Conservation (phyloP, 2,113 vertebrate species). For the Progne subis region DNA sequence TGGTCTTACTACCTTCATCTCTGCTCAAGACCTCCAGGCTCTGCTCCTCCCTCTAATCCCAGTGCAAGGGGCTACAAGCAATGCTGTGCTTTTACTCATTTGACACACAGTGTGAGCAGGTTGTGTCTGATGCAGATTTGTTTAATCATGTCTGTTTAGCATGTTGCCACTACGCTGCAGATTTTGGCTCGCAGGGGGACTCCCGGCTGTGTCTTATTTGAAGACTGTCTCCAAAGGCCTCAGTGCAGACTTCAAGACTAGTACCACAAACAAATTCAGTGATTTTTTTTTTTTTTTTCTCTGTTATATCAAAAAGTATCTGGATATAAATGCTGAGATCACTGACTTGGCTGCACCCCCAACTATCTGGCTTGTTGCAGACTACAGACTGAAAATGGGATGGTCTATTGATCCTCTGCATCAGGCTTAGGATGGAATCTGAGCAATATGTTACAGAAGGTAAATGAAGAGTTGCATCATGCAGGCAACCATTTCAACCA, state of each 20-base stretch:
- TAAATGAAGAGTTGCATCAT: neutral
- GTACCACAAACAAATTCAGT: neutral
- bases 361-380: neutral
- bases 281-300: neutral
- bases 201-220: neutral
- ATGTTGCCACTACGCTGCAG: neutral
- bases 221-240: neutral
- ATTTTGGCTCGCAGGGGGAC: neutral
- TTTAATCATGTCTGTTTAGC: neutral
- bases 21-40: neutral
- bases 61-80: neutral
- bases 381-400: neutral
- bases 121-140: neutral
- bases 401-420: neutral
- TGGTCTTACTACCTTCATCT: neutral
- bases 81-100: neutral
- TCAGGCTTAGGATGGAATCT: neutral
- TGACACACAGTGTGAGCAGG: neutral
- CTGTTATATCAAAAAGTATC: rapidly evolving
- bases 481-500: neutral
- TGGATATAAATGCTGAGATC: neutral
- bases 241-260: neutral
- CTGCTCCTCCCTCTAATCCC: neutral
- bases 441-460: neutral
- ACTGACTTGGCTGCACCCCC: neutral